Percentiles rank a stretch among this genome's conserved stretches.
Evolutionary conservation across 1,140 invertebrate genomes (phyloP).

Genomic region (Eurosta solidaginis): DNA sequence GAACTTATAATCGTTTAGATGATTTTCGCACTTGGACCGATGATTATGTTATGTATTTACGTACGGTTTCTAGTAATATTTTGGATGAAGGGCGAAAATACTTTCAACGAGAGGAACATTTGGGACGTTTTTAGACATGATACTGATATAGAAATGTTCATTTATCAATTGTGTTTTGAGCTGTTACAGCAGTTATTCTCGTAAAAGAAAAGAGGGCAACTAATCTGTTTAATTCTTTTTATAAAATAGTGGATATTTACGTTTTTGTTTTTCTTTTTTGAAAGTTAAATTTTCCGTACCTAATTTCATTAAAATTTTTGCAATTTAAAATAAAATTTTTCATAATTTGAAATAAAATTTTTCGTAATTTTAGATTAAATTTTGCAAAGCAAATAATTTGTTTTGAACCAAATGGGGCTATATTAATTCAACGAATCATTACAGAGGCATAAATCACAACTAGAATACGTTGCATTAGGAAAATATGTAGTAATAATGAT

Average conservation of each 20-base stretch:
- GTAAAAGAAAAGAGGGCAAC: not conserved
- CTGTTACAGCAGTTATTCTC: slow-evolving; percentile 31
- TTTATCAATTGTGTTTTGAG: slow-evolving; percentile 43
- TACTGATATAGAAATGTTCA: slow-evolving; percentile 37
- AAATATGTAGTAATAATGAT: no score
- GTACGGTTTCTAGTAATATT: slow-evolving; percentile 52
- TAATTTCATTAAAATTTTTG: no score
- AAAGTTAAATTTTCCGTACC: no score
- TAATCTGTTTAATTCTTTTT: not conserved
- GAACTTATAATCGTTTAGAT: slow-evolving; percentile 47
- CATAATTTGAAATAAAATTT: no score
- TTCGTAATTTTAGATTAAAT: no score
- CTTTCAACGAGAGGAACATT: slow-evolving; percentile 51
- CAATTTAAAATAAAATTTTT: no score
- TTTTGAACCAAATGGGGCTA: no score
- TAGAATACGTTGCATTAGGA: no score
- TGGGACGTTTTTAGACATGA: slow-evolving; percentile 52
- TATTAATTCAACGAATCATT: no score
- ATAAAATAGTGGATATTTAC: not conserved
- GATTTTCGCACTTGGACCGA: slow-evolving; percentile 53
- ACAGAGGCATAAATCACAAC: no score
- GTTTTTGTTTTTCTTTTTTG: not conserved
- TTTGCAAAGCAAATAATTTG: no score
- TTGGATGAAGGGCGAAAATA: slow-evolving; percentile 45
- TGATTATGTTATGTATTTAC: slow-evolving; percentile 54